Percentiles rank a stretch among this genome's conserved stretches.
Evolutionary conservation across 2,888 invertebrate species (phyloP).

Genomic region (Drosophila eohydei): DNA sequence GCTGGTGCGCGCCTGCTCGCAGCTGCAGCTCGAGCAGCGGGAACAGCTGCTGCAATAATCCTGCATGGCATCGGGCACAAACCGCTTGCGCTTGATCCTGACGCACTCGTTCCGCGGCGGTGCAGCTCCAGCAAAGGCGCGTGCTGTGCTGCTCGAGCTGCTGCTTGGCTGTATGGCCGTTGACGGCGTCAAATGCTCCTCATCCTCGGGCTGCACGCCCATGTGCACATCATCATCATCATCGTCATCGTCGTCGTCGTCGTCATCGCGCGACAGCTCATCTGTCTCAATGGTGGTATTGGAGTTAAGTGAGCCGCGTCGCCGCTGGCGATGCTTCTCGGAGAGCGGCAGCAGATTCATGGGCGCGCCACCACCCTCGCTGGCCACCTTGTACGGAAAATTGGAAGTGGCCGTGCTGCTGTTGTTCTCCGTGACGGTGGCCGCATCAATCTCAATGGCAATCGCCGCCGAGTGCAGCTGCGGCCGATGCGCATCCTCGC

Average conservation of each 20-base stretch:
- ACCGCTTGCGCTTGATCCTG: slow-evolving; percentile 81
- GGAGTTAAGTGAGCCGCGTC: slow-evolving; percentile 73
- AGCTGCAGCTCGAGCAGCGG: slow-evolving; percentile 80
- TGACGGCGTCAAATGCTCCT: slow-evolving; percentile 58
- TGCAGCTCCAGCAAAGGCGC: slow-evolving; percentile 51
- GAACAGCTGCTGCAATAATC: slow-evolving; percentile 81
- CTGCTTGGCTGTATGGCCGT: slow-evolving; percentile 30
- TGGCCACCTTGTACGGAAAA: slow-evolving; percentile 78
- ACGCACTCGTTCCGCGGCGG: slow-evolving; percentile 77
- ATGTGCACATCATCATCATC: slow-evolving; percentile 61
- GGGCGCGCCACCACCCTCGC: slow-evolving; percentile 66
- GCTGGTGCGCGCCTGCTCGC: slow-evolving; percentile 69
- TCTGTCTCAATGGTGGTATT: slow-evolving; percentile 80
- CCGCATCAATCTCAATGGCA: slow-evolving; percentile 83
- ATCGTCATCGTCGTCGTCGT: slow-evolving; percentile 62
- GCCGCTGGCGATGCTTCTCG: slow-evolving; percentile 58
- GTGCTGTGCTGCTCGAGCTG: slow-evolving; percentile 63
- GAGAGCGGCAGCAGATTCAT: slow-evolving; percentile 74
- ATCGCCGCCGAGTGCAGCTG: slow-evolving; percentile 69
- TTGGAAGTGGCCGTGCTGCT: slow-evolving; percentile 82
- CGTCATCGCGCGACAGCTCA: slow-evolving; percentile 71
- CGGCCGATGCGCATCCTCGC: slow-evolving; percentile 69
- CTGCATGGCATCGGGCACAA: slow-evolving; percentile 69
- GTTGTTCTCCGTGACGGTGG: slow-evolving; percentile 82
- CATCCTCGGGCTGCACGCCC: slow-evolving; percentile 59